Percentiles rank a stretch among this genome's conserved stretches.
Conservation (phyloP, 2,113 vertebrate species). For the Candoia aspera region DNA sequence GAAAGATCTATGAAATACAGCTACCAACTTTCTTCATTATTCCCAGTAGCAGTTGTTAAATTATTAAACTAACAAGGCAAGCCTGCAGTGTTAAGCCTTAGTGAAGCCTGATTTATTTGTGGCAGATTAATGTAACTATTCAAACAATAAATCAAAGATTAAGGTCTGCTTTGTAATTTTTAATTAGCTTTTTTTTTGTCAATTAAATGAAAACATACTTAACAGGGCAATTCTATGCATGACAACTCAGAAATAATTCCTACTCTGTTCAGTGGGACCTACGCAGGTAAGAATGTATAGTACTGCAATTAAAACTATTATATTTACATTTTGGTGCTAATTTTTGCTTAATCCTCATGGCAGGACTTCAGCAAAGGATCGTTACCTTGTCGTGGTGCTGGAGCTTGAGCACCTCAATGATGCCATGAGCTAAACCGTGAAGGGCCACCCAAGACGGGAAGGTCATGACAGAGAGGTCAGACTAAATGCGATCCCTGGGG, state of each 20-base stretch:
- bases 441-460: no score
- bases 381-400: no score
- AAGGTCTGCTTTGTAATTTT: constrained; percentile 32
- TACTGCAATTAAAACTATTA: constrained; percentile 1
- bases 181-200: constrained; percentile 44
- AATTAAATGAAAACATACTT: constrained; percentile 40
- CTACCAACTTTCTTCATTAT: constrained; percentile 24
- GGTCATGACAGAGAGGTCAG: no score
- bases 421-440: no score
- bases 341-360: not conserved
- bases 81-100: constrained; percentile 38
- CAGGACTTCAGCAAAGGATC: no score
- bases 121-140: constrained; percentile 39
- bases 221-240: not conserved
- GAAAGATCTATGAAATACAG: constrained; percentile 27
- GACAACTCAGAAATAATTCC: not conserved
- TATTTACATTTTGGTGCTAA: constrained; percentile 11
- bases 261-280: not conserved
- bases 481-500: no score
- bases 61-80: constrained; percentile 47
- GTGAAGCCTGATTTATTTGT: constrained; percentile 45
- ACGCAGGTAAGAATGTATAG: not conserved
- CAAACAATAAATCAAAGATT: constrained; percentile 44
- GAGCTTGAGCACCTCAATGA: no score
- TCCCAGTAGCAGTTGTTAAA: constrained; percentile 43